These are phyloP conservation scores for Adela reaumurella DNA, from an alignment of 2,888 invertebrate genomes.

Conservation along the genomic window DNA sequence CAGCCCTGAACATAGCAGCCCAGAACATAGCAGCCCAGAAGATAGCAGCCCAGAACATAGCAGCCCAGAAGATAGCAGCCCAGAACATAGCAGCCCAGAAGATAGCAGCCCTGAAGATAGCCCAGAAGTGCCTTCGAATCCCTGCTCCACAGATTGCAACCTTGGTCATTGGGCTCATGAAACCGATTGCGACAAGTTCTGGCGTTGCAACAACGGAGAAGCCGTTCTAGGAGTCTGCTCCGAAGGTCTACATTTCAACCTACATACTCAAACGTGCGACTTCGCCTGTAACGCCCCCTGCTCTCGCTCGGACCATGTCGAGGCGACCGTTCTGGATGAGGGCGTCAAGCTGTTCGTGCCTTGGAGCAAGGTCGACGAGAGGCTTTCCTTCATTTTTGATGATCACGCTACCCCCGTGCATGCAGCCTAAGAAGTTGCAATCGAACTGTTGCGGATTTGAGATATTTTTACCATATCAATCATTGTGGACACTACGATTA, in stretches of 20 bases:
- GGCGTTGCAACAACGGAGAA: slow-evolving; percentile 24
- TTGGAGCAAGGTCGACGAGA: slow-evolving; percentile 21
- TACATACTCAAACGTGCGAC: slow-evolving; percentile 24
- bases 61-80: background rate
- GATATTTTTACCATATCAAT: no score
- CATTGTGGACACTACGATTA: no score
- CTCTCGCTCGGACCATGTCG: slow-evolving; percentile 10
- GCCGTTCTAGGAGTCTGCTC: slow-evolving; percentile 24
- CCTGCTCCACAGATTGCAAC: slow-evolving; percentile 26
- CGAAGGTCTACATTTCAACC: slow-evolving; percentile 38
- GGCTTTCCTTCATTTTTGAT: no score
- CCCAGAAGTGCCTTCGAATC: no score
- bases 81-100: background rate
- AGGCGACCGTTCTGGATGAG: slow-evolving; percentile 17
- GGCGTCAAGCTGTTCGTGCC: slow-evolving; percentile 29
- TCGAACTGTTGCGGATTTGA: no score
- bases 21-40: background rate
- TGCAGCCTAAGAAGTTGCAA: no score
- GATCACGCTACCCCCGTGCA: no score
- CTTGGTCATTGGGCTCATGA: slow-evolving; percentile 32
- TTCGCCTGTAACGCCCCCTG: slow-evolving; percentile 9
- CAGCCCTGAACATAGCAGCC: background rate
- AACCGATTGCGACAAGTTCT: slow-evolving; percentile 37
- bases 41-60: background rate
- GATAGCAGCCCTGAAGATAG: background rate